Conservation (phyloP, 2,797 vertebrate species). For the Petrocephalus sullivani region DNA sequence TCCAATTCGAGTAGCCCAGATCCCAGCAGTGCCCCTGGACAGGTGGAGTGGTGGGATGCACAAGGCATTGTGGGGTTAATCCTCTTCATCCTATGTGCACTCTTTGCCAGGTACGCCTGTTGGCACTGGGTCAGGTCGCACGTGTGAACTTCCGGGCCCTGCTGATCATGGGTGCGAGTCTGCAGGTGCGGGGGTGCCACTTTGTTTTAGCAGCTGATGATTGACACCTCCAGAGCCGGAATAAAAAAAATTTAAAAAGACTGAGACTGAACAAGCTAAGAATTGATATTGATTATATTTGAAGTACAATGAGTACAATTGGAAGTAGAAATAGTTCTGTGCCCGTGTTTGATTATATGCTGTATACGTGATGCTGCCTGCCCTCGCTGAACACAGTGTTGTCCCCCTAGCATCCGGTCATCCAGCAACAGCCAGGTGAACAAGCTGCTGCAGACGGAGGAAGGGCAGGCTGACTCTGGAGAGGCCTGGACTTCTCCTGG, state of each 20-base stretch:
- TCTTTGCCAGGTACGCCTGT: conserved; percentile 78
- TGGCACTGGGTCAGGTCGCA: not conserved
- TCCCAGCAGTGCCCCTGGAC: conserved; percentile 31
- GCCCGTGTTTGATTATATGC: not conserved
- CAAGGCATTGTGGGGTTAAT: conserved; percentile 78
- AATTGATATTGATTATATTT: not conserved
- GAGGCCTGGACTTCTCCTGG: not conserved
- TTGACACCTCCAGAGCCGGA: not conserved
- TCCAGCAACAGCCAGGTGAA: conserved; percentile 85
- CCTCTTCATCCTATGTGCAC: conserved; percentile 77
- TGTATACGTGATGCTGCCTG: not conserved
- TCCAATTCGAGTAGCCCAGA: conserved; percentile 38
- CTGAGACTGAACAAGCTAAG: not conserved
- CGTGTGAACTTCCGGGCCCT: not conserved
- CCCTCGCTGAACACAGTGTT: not conserved
- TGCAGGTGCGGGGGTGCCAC: not conserved
- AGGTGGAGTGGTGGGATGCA: conserved; percentile 78
- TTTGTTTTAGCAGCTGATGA: not conserved
- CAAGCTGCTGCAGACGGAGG: conserved; percentile 81
- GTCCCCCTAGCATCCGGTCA: conserved; percentile 70
- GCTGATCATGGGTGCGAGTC: not conserved
- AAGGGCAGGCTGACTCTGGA: conserved; percentile 39
- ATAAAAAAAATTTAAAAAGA: not conserved
- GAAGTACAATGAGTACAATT: not conserved
- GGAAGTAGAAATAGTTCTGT: not conserved